Base-by-base conservation (phyloP, 2,113 vertebrate species). In the Erythrolamprus reginae region DNA sequence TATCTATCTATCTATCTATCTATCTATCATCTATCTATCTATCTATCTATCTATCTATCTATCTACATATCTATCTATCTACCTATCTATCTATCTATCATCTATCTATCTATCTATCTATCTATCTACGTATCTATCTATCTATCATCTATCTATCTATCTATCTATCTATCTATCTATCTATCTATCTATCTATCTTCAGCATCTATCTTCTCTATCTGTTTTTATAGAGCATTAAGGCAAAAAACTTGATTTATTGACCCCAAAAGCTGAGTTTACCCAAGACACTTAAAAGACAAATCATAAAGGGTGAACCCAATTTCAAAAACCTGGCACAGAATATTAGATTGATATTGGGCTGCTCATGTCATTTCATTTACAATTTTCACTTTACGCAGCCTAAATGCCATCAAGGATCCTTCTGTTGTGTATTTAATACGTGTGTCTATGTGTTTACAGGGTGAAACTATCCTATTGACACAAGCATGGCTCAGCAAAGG, bases 391-490 rank as follows among this genome's bases (percentile, higher is more conserved):
- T 13, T 12, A 3, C 1, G 1, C 17, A 2, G 21, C 10, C 51
- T 61, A 47, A 47, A n/a, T 2, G 23, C 13, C 8, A 70, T 10
- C 8, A 23, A 5, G 33, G 4, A 26, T 38, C 17, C 17, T 28
- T n/a, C 15, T n/a, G 48, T 23, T 4, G 0, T 42, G 4, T 45
- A 38, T 50, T 9, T 38, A 26, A 33, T 17, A 1, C n/a, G 48
- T 45, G 55, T 1, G 10, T 42, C 33, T 53, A 70, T 56, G 5
- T 61, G 88, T 92, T 92, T 84, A 58, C 82, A 8, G 58, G 55
- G 77, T 50, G 53, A 83, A 83, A n/a, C 70, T 38, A 77, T 82
- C 10, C 26, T 88, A 24, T 88, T 90, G 84, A 92, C 91, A 87
- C 33, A 65, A 83, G 45, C 10, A 45, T 45, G 10, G 15, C 48